Evolutionary conservation across 2,113 vertebrate species (phyloP), one percentile per base, ranked within the genome.

Genomic region (Rhabdomys dilectus): DNA sequence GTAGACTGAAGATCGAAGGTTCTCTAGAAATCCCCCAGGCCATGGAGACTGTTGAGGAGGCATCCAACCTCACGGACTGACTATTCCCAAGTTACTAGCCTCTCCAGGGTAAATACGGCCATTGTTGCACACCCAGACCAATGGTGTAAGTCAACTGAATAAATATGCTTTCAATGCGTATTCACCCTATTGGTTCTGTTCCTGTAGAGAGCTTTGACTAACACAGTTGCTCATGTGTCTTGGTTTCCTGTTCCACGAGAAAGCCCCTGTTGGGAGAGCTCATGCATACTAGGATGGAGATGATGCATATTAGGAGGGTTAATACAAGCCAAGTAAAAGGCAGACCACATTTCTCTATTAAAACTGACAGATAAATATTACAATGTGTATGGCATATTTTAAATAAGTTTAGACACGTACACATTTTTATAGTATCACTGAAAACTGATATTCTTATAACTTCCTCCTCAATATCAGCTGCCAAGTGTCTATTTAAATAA

Each of bases 351-450:
- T 94, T 96, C 36, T 72, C 58, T 48, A 58, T 76, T 7, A 75
- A 75, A 95, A 96, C 82, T 22, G 19, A 81, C 66, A 77, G 78
- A 39, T 89, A 48, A 89, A 80, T 66, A 26, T 78, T 95, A 91
- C 31, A 85, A 24, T 93, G 39, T 29, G 31, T 58, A n/a, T 60
- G 12, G 72, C 76, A 94, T 34, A 92, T 85, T 95, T 91, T 88
- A 96, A 96, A 87, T 90, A 80, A 88, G 84, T 95, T 96, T 88
- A 94, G 34, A 75, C 56, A 72, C 58, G 42, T 86, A 51, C 5
- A 81, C 68, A 66, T 39, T 68, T 95, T 77, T 93, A 89, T 64
- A 86, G 39, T 73, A 72, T 12, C 16, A 75, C 73, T 88, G 76
- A 96, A 92, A 95, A 88, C 7, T 80, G 73, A 82, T 64, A 68